Conservation (phyloP, 2,888 invertebrate genomes). For the Ephialtes manifestator region DNA sequence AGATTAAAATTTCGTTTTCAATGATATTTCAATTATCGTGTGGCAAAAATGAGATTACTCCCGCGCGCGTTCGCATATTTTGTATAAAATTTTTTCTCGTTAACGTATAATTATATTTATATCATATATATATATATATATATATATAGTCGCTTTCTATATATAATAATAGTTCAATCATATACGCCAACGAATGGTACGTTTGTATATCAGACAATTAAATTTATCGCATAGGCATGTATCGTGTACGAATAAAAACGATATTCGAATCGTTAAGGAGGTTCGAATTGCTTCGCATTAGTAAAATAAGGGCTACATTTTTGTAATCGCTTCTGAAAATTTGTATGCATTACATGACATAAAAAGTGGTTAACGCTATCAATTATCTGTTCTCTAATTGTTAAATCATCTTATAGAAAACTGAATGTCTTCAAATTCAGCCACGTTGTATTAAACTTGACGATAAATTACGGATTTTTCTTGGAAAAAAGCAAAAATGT, state of each 20-base stretch:
- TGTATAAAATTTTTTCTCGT: conserved; percentile 59
- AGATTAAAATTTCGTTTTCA: conserved; percentile 7
- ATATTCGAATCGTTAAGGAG: not conserved
- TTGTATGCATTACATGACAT: not conserved
- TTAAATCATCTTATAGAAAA: too few relatives aligned
- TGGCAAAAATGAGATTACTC: conserved; percentile 56
- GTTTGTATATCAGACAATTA: conserved; percentile 41
- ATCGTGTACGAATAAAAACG: not conserved
- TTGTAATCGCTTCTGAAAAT: not conserved
- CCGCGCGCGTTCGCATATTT: conserved; percentile 37
- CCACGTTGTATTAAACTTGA: too few relatives aligned
- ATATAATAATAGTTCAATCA: conserved; percentile 41
- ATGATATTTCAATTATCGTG: conserved; percentile 10
- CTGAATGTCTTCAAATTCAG: too few relatives aligned
- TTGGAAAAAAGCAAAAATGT: too few relatives aligned
- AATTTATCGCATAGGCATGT: conserved; percentile 48
- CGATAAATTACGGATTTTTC: too few relatives aligned
- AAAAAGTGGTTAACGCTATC: too few relatives aligned
- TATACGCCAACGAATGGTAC: conserved; percentile 30
- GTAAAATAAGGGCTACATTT: not conserved
- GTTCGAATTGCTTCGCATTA: not conserved
- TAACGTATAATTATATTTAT: conserved; percentile 37
- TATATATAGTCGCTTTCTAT: conserved; percentile 28
- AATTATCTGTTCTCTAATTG: too few relatives aligned
- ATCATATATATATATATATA: too few relatives aligned